Evolutionary conservation across 2,797 vertebrate genomes (phyloP), one percentile per base, ranked within the genome.

Genomic region (Simalia tracyae): DNA sequence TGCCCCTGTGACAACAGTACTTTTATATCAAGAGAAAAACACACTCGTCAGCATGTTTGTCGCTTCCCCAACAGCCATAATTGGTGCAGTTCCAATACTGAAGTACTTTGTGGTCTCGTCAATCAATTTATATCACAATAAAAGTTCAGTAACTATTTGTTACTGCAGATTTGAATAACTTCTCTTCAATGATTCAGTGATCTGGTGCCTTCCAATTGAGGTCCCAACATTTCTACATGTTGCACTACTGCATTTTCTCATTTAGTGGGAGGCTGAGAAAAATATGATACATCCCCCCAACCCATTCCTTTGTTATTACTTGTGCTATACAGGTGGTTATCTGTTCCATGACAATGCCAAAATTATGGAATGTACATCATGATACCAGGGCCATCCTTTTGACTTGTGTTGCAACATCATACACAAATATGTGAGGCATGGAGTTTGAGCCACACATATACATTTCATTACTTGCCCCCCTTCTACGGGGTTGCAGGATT

Each of bases 21-120:
- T 15, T 87, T 26, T 22, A 66, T 10, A 72, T 0, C 0, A 14
- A n/a, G 1, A 22, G 5, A 60, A 76, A 36, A 81, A 76, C 10
- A 76, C 10, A 57, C 22, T 12, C 6, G 7, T 66, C 3, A 22
- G 24, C 54, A 28, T 64, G 22, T 22, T 22, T 63, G 31, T 50
- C n/a, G 36, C 26, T 42, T 36, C 36, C 24, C 59, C 31, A 42
- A n/a, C 31, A 86, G 84, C 84, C 7, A 59, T 59, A 60, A 61
- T 36, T n/a, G n/a, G 19, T 42, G 57, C 31, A 61, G 24, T 87
- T 87, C 28, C 2, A 87, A 11, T 28, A 68, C 26, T 61, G 28
- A 66, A 54, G 19, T 88, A 87, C 22, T 31, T 26, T n/a, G 26
- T 6, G 5, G 5, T 64, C 61, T 46, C 28, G 61, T 36, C 22